Base-by-base conservation (phyloP, 2,888 invertebrate genomes). In the Glyphotaelius pellucidus region DNA sequence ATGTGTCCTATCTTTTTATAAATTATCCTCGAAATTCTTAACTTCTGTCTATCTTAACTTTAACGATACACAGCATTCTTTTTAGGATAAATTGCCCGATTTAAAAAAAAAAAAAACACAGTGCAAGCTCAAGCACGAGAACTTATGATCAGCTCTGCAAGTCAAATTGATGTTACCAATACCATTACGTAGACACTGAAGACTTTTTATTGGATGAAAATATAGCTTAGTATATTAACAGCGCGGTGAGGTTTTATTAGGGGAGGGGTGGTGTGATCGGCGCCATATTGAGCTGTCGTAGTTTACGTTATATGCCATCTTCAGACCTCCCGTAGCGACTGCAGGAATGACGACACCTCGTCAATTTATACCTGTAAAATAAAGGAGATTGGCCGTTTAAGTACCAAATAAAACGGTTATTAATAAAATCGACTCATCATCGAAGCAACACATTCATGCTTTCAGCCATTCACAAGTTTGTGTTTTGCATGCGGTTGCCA, bases 141-240 rank as follows among this genome's bases (percentile, higher is more conserved):
- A 47, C 3, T 15, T 47, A 2, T 38, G 9, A 38, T 11, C 42
- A 42, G 42, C 42, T 42, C 42, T 42, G 32, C 85, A 42, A 42
- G 42, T 52, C 85, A 12, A 19, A 85, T 85, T 35, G 38, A 35
- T 86, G 42, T 86, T 47, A 86, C 30, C 67, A 67, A n/a, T 67
- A 67, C 25, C 5, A 67, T 15, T 47, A 86, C 47, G 14, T 19
- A 86, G 38, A 42, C n/a, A 30, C 9, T n/a, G 42, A 15, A 47
- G 42, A 3, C 25, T 86, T 86, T 86, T 86, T 47, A 86, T 86
- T 86, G 42, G 30, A 47, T 67, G 25, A 86, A 47, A n/a, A 42
- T 47, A 42, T 47, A 30, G 5, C 25, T 2, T 42, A 47, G 0
- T 67, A 30, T 9, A 83, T 83, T 83, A 38, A 85, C 85, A 35